Evolutionary conservation across 2,888 invertebrate genomes (phyloP), one percentile per base, ranked within the genome.

Genomic region (Dicroscelio sp.): DNA sequence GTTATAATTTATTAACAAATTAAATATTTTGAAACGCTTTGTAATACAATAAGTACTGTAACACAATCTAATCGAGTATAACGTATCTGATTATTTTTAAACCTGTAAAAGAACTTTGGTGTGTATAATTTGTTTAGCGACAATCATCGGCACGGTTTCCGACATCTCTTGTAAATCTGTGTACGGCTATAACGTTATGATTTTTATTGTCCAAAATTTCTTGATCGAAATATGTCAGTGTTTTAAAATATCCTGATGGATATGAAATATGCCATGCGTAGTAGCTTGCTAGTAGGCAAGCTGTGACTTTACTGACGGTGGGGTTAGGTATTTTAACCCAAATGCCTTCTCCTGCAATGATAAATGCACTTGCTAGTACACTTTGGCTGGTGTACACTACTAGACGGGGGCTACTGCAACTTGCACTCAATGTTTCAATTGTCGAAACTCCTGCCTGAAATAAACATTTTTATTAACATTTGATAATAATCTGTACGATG

Each of bases 181-280:
- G 38, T 35, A 85, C 69, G 31, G 76, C 35, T 31, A 60, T 38
- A 17, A 55, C 25, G 23, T 85, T 67, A 43, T 85, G 75, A 10
- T 58, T 67, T 55, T 35, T 55, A n/a, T 65, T 55, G 8, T 60
- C 71, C 27, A 85, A 20, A 52, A 85, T 30, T 43, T 85, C 76
- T 35, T 82, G 65, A 33, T 75, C 82, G 1, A 87, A 38, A 82
- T 82, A 87, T 1, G 65, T 65, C 1, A 87, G 58, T 1, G 82
- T 71, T 17, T 78, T 78, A 5, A 8, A 3, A 67, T 87, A 87
- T 8, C 65, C 87, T 30, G 69, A 25, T 1, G 80, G 82, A 65
- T 82, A 87, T 6, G 65, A 27, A 6, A 52, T 58, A 30, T 82
- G 52, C 80, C 75, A 87, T 3, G 38, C 65, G 23, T 75, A 82